Evolutionary conservation across 1,140 invertebrate genomes (phyloP).

Genomic region (Zaprionus vittiger): DNA sequence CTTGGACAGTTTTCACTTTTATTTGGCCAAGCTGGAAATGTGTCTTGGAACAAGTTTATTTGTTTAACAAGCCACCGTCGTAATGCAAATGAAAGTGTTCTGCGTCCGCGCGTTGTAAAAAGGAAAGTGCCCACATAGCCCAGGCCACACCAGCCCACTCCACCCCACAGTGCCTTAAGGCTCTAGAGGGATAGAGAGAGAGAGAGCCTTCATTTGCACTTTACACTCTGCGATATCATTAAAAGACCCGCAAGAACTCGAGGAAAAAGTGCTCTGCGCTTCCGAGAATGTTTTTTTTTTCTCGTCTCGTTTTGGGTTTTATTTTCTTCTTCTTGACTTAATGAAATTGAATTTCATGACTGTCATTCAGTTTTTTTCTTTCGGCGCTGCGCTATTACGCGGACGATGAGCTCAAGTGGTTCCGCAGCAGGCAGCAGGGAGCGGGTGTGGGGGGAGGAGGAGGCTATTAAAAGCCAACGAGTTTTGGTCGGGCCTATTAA

Average conservation of each 20-base stretch:
- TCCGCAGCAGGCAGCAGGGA: neutral
- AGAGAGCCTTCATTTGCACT: conserved; percentile 47
- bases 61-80: conserved; percentile 52
- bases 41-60: conserved; percentile 48
- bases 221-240: conserved; percentile 51
- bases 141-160: conserved; percentile 1
- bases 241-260: conserved; percentile 2
- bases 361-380: conserved; percentile 39
- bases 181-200: neutral
- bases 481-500: conserved; percentile 63
- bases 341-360: conserved; percentile 74
- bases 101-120: conserved; percentile 25
- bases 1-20: conserved; percentile 71
- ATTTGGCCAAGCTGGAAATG: conserved; percentile 49
- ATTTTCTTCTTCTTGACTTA: neutral
- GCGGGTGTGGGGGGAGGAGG: too few relatives aligned
- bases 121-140: conserved; percentile 55
- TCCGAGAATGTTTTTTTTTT: conserved; percentile 62
- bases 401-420: conserved; percentile 49
- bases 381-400: conserved; percentile 57
- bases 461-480: conserved; percentile 65
- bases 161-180: neutral
- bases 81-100: conserved; percentile 74
- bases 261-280: conserved; percentile 32
- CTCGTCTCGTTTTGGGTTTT: neutral